Conservation (phyloP, 1,140 invertebrate genomes). For the Mya arenaria region DNA sequence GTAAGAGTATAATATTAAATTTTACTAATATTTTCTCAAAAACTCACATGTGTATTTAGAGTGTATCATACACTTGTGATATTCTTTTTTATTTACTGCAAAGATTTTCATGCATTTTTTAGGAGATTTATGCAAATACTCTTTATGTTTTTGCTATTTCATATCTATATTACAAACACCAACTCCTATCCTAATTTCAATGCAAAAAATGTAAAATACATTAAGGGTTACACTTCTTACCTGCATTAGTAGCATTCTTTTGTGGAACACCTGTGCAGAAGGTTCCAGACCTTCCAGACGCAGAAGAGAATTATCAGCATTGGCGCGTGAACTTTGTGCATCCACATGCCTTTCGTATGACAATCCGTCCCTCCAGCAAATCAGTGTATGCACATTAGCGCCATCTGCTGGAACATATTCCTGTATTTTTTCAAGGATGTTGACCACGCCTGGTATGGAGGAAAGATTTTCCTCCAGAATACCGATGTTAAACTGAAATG, state of each 20-base stretch:
- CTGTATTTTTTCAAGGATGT: background rate
- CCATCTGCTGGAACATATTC: background rate
- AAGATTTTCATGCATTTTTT: no score
- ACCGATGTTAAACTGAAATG: background rate
- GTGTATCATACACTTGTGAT: background rate
- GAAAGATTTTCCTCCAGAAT: background rate
- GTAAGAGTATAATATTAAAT: background rate
- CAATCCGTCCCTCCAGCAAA: background rate
- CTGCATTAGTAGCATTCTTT: background rate
- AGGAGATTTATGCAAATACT: no score
- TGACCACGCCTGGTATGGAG: background rate
- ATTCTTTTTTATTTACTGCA: background rate
- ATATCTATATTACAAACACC: no score
- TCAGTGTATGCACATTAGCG: background rate
- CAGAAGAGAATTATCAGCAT: background rate
- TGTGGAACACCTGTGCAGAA: background rate
- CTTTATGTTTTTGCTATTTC: no score
- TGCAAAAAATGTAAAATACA: background rate
- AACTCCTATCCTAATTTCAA: no score
- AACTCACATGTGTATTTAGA: background rate
- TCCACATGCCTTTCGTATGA: conserved; percentile 19
- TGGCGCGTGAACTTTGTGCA: background rate
- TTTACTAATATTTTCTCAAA: background rate
- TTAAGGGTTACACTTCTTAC: no score
- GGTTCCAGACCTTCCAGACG: conserved; percentile 12